Evolutionary conservation across 2,888 invertebrate species (phyloP).

Genomic region (Sinodicranocentrus sp.): DNA sequence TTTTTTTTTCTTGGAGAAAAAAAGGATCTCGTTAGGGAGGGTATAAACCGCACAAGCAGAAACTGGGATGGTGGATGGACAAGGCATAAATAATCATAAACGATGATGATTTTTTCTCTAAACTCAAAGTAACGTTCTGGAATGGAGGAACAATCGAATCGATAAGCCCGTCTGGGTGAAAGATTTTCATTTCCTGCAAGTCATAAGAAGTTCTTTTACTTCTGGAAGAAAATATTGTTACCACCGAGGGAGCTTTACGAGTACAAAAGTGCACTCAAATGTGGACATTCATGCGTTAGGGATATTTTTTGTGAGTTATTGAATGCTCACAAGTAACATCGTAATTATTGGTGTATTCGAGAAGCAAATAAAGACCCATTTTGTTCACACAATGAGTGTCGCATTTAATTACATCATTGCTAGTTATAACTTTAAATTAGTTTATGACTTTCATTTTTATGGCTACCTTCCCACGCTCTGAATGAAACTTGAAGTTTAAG

Average conservation of each 20-base stretch:
- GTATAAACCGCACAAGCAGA: constrained; percentile 42
- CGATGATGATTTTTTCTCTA: background rate
- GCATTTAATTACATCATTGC: no score
- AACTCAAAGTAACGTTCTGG: background rate
- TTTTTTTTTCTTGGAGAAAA: background rate
- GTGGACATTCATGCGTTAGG: no score
- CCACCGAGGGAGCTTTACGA: no score
- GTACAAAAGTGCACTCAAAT: no score
- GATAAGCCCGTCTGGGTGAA: no score
- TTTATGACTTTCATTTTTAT: background rate
- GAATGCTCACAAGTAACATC: constrained; percentile 11
- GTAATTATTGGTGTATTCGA: no score
- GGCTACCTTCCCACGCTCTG: constrained; percentile 5
- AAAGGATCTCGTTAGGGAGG: background rate
- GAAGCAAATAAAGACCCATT: no score
- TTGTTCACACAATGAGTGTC: no score
- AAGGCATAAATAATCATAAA: constrained; percentile 23
- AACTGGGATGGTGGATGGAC: constrained; percentile 12
- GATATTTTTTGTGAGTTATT: background rate
- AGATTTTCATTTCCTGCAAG: no score
- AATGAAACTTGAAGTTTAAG: no score
- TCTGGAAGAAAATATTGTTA: background rate
- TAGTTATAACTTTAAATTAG: background rate
- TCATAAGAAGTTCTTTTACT: background rate
- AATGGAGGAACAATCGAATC: constrained; percentile 14